phyloP scores from a whole-genome alignment of 2,888 invertebrate genomes.

The Amphipyra berbera region DNA sequence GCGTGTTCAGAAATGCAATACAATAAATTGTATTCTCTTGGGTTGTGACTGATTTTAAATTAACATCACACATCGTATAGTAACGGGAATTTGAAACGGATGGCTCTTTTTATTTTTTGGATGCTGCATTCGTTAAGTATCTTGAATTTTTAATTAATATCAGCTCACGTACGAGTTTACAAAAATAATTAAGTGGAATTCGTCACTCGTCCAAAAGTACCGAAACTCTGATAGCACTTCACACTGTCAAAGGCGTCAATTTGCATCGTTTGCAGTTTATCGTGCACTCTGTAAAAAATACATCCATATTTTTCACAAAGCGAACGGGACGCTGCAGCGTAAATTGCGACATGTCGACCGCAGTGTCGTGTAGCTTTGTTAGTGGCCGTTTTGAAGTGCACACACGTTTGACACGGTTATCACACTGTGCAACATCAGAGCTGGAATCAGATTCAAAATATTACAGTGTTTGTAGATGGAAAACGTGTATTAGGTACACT shows the following conservation, averaged over 20 bases:
- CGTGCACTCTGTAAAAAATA: constrained; percentile 46
- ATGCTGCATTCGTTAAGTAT: constrained; percentile 35
- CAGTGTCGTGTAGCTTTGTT: constrained; percentile 61
- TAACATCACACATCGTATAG: constrained; percentile 18
- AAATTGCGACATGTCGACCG: constrained; percentile 63
- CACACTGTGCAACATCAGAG: constrained; percentile 40
- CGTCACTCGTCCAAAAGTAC: constrained; percentile 12
- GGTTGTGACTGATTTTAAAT: constrained; percentile 47
- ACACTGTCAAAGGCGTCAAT: constrained; percentile 51
- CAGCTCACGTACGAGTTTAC: constrained; percentile 17
- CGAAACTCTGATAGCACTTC: constrained; percentile 38
- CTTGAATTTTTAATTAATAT: constrained; percentile 45
- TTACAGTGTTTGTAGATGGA: constrained; percentile 42
- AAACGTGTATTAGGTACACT: constrained; percentile 33
- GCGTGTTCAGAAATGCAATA: constrained; percentile 33
- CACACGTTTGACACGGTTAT: constrained; percentile 30
- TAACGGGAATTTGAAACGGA: constrained; percentile 27
- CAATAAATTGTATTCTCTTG: constrained; percentile 49
- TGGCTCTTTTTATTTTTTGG: constrained; percentile 22
- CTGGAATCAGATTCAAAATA: constrained; percentile 35
- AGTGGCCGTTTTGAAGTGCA: constrained; percentile 46
- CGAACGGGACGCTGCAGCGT: constrained; percentile 42
- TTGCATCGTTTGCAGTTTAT: constrained; percentile 54
- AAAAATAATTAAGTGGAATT: constrained; percentile 36
- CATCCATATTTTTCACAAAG: constrained; percentile 52